Evolutionary conservation across 2,113 vertebrate genomes (phyloP).

Genomic region (Haplochromis vanheusdeni): DNA sequence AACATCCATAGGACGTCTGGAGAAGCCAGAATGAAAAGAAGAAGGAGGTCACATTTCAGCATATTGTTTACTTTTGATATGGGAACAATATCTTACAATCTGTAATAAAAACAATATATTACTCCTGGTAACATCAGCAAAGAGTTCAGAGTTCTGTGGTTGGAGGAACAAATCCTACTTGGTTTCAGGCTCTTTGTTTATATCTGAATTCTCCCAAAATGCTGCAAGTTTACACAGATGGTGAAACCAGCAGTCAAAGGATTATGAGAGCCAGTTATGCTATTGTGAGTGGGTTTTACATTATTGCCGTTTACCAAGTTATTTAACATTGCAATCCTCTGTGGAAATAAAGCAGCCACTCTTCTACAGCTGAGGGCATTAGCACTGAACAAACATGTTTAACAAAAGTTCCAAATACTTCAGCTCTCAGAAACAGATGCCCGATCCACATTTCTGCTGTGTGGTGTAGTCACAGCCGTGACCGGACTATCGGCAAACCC

Average conservation of each 20-base stretch:
- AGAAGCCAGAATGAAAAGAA: background rate
- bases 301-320: background rate
- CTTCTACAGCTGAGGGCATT: background rate
- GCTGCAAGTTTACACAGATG: background rate
- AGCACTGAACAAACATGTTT: background rate
- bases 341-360: background rate
- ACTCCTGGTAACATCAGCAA: background rate
- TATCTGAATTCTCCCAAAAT: background rate
- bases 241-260: background rate
- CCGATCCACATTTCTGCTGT: background rate
- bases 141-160: background rate
- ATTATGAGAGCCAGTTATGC: background rate
- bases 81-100: background rate
- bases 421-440: background rate
- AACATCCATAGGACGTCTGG: background rate
- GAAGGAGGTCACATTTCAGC: background rate
- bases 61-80: background rate
- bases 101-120: background rate
- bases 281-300: background rate
- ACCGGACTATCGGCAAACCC: background rate
- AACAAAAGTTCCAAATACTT: background rate
- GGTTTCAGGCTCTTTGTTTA: background rate
- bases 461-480: background rate
- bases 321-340: background rate
- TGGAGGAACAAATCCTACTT: background rate